These are phyloP conservation scores for Tinea trinotella DNA, from an alignment of 2,888 invertebrate genomes.

Conservation along the genomic window DNA sequence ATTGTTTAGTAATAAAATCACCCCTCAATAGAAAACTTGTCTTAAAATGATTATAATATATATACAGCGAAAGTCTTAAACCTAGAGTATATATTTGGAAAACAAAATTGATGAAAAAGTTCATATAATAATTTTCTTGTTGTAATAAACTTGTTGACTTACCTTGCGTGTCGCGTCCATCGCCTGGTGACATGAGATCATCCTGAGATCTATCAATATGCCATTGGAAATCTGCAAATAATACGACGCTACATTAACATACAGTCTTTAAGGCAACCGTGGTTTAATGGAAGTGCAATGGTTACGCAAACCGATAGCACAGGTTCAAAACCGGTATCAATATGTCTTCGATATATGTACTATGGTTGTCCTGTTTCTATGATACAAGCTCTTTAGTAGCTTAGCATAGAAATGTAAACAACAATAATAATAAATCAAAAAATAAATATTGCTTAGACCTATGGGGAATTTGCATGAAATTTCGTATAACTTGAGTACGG, in stretches of 20 bases:
- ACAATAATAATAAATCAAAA: too few relatives aligned
- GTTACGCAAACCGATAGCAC: too few relatives aligned
- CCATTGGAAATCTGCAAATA: constrained; percentile 84
- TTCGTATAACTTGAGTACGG: too few relatives aligned
- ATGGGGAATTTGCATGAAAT: too few relatives aligned
- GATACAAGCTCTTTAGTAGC: too few relatives aligned
- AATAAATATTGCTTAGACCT: too few relatives aligned
- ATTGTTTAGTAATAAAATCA: background rate
- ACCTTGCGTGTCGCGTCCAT: constrained; percentile 94
- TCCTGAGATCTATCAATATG: constrained; percentile 89
- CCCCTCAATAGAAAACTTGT: background rate
- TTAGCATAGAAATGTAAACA: too few relatives aligned
- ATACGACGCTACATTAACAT: background rate
- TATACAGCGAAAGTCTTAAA: background rate
- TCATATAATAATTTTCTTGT: background rate
- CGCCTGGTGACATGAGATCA: constrained; percentile 89
- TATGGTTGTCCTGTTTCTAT: too few relatives aligned
- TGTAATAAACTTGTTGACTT: constrained; percentile 63
- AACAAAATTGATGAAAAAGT: background rate
- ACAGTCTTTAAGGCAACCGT: too few relatives aligned
- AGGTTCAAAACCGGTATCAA: too few relatives aligned
- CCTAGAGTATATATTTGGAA: background rate
- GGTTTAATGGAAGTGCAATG: too few relatives aligned
- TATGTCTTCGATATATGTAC: too few relatives aligned
- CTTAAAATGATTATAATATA: background rate